phyloP scores from a whole-genome alignment of 2,113 vertebrate species.

The Collichthys lucidus region DNA sequence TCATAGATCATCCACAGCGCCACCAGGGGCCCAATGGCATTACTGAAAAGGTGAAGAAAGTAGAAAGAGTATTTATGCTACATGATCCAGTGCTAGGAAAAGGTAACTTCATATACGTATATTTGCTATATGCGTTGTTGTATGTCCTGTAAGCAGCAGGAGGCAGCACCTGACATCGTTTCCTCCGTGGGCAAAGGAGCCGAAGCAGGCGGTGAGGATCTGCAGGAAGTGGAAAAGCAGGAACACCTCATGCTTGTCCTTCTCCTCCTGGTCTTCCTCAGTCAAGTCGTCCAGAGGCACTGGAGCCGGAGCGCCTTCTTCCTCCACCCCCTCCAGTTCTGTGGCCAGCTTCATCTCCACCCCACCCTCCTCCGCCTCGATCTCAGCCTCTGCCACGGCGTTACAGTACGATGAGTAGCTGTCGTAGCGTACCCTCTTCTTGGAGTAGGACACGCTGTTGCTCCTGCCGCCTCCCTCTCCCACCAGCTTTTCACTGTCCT shows the following conservation, averaged over 20 bases:
- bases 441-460: slow-evolving; percentile 94
- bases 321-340: slow-evolving; percentile 82
- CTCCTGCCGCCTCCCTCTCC: slow-evolving; percentile 89
- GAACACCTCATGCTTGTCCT: slow-evolving; percentile 92
- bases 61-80: background rate
- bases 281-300: slow-evolving; percentile 84
- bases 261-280: slow-evolving; percentile 95
- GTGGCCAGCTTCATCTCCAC: slow-evolving; percentile 94
- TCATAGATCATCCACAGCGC: slow-evolving; percentile 98
- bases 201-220: slow-evolving; percentile 98
- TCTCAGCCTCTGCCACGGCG: slow-evolving; percentile 95
- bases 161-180: slow-evolving; percentile 94
- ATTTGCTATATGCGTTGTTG: background rate
- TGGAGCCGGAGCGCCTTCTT: slow-evolving; percentile 70
- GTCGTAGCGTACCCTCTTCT: slow-evolving; percentile 96
- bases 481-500: slow-evolving; percentile 97
- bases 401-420: slow-evolving; percentile 99
- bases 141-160: slow-evolving; percentile 14
- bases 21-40: slow-evolving; percentile 96
- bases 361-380: slow-evolving; percentile 95
- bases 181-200: slow-evolving; percentile 97
- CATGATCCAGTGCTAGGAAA: background rate
- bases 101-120: background rate
- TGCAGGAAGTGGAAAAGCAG: slow-evolving; percentile 98
- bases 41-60: slow-evolving; percentile 82